Evolutionary conservation across 2,113 vertebrate species (phyloP).

Genomic region (Sander lucioperca): DNA sequence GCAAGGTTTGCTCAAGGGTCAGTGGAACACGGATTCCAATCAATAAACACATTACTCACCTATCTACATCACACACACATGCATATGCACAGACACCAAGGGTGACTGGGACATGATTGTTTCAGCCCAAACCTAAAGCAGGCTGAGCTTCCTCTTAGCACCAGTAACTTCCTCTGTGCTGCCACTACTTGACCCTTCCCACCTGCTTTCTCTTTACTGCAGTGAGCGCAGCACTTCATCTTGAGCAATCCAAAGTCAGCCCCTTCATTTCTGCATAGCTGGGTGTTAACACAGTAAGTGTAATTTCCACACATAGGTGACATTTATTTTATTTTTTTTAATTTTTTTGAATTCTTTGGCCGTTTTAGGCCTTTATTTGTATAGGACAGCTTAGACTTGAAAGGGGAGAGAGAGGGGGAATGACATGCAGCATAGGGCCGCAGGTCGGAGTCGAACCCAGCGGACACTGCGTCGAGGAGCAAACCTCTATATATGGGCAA

Average conservation of each 20-base stretch:
- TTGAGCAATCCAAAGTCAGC: not conserved
- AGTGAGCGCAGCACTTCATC: not conserved
- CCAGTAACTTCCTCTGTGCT: slow-evolving; percentile 41
- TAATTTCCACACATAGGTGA: not conserved
- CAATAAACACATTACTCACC: slow-evolving; percentile 73
- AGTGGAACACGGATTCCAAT: slow-evolving; percentile 71
- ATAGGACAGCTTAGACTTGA: no score
- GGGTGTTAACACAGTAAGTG: not conserved
- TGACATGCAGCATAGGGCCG: no score
- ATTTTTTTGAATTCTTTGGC: no score
- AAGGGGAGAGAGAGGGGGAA: no score
- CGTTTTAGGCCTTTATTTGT: no score
- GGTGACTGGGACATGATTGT: not conserved
- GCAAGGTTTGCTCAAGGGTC: slow-evolving; percentile 78
- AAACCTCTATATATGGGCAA: no score
- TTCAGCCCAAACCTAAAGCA: slow-evolving; percentile 32
- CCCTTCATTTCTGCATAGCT: not conserved
- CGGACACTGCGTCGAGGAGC: no score
- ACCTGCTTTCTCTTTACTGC: slow-evolving; percentile 47
- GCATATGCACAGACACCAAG: slow-evolving; percentile 3
- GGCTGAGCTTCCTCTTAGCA: slow-evolving; percentile 25
- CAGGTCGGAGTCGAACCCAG: no score
- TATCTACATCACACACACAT: slow-evolving; percentile 29
- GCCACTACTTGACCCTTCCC: slow-evolving; percentile 35
- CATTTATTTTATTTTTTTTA: no score